These are phyloP conservation scores for Hipparchia sbordonii DNA, from an alignment of 2,888 invertebrate genomes.

Conservation along the genomic window DNA sequence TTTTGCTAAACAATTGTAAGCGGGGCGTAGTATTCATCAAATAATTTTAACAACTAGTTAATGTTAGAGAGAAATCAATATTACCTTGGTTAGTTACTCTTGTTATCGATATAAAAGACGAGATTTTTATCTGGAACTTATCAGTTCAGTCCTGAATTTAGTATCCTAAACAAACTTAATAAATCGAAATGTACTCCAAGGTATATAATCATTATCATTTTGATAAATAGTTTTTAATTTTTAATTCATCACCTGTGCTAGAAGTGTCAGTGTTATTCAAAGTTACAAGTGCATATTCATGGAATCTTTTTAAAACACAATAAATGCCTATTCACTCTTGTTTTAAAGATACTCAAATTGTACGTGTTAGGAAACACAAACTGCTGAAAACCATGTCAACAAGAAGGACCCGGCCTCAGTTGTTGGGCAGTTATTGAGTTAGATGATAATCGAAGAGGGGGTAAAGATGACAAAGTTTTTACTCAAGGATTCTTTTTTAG, in stretches of 20 bases:
- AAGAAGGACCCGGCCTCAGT: too few relatives aligned
- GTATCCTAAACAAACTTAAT: conserved; percentile 46
- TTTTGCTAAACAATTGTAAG: conserved; percentile 65
- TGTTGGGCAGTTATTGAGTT: too few relatives aligned
- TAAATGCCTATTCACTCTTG: too few relatives aligned
- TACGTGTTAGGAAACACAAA: too few relatives aligned
- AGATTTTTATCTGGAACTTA: conserved; percentile 56
- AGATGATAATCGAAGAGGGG: too few relatives aligned
- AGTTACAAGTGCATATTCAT: neutral
- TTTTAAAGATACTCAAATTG: too few relatives aligned
- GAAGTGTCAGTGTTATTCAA: neutral
- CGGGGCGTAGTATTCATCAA: conserved; percentile 44
- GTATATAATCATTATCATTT: conserved; percentile 46
- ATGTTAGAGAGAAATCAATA: conserved; percentile 70
- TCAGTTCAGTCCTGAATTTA: conserved; percentile 63
- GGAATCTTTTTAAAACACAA: neutral
- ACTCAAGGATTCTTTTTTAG: conserved; percentile 31
- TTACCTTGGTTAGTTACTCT: conserved; percentile 68
- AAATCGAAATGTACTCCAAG: conserved; percentile 67
- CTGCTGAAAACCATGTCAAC: too few relatives aligned
- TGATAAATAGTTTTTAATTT: neutral
- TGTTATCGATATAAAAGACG: conserved; percentile 73
- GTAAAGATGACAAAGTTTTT: neutral
- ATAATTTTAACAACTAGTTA: conserved; percentile 51
- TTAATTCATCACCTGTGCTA: neutral